phyloP scores from a whole-genome alignment of 2,888 invertebrate species.

The Stenodema calcarata region DNA sequence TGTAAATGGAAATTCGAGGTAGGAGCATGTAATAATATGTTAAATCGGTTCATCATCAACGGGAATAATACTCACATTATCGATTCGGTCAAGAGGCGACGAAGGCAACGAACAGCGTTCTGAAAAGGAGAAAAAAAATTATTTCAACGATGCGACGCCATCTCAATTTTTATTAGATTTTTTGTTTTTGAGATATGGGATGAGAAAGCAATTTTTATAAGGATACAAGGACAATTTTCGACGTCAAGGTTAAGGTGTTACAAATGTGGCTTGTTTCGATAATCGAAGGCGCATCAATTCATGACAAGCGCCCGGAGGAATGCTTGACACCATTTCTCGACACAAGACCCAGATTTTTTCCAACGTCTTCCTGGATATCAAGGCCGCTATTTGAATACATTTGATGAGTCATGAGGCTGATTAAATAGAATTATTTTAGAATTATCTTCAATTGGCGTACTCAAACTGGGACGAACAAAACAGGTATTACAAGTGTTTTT shows the following conservation, averaged over 20 bases:
- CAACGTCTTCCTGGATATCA: not conserved
- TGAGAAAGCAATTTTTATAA: not conserved
- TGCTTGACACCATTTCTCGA: not conserved
- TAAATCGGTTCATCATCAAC: too few species aligned
- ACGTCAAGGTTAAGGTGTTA: not conserved
- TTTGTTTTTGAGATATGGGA: not conserved
- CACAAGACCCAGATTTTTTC: not conserved
- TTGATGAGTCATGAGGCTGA: not conserved
- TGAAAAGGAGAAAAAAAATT: not conserved
- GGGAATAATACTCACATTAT: not conserved
- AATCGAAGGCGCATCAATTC: not conserved
- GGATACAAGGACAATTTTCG: not conserved
- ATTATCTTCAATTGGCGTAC: not conserved
- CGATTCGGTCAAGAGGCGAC: not conserved
- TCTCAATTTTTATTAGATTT: not conserved
- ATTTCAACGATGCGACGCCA: not conserved
- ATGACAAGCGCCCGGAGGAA: not conserved
- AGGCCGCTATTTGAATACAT: not conserved
- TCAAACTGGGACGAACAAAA: too few species aligned
- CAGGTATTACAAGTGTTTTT: too few species aligned
- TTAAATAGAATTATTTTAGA: not conserved
- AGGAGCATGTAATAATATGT: too few species aligned
- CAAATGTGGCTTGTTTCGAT: not conserved
- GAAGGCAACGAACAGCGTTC: not conserved
- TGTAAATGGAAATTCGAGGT: too few species aligned